These are phyloP conservation scores for Ommatoiulus sabulosus DNA, from an alignment of 2,888 invertebrate species.

Conservation along the genomic window DNA sequence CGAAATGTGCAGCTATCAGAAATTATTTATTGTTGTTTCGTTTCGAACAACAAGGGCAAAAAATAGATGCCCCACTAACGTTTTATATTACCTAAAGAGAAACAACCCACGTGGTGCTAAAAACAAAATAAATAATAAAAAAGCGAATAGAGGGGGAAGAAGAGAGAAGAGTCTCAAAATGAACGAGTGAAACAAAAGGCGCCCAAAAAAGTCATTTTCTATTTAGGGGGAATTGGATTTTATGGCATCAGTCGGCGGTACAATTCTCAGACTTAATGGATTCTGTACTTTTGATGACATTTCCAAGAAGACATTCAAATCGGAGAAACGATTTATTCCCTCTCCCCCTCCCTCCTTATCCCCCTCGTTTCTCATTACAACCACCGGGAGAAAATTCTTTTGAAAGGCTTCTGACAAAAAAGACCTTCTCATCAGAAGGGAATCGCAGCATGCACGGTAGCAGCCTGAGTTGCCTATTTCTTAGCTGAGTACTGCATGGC, in stretches of 20 bases:
- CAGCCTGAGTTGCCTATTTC: not conserved
- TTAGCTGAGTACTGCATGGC: not conserved
- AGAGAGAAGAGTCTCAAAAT: not conserved
- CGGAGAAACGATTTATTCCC: constrained; percentile 39
- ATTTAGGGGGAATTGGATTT: constrained; percentile 31
- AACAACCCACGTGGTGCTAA: constrained; percentile 17
- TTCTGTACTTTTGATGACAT: constrained; percentile 43
- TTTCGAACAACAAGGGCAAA: not conserved
- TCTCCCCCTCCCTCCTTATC: constrained; percentile 21
- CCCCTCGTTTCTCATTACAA: constrained; percentile 7
- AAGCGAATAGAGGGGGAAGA: not conserved
- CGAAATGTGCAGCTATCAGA: not conserved
- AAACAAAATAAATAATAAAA: constrained; percentile 35
- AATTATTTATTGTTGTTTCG: not conserved
- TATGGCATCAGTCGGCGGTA: constrained; percentile 43
- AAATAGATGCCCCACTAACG: not conserved
- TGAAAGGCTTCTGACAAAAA: constrained; percentile 16
- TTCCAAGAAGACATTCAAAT: constrained; percentile 43
- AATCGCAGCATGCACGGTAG: not conserved
- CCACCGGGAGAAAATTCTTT: constrained; percentile 14
- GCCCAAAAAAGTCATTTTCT: constrained; percentile 29
- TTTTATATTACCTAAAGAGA: not conserved
- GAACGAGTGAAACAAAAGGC: not conserved
- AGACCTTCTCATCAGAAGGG: not conserved
- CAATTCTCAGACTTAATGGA: constrained; percentile 35